Conservation (phyloP, 1,140 invertebrate genomes). For the Drosophila pallidifrons region DNA sequence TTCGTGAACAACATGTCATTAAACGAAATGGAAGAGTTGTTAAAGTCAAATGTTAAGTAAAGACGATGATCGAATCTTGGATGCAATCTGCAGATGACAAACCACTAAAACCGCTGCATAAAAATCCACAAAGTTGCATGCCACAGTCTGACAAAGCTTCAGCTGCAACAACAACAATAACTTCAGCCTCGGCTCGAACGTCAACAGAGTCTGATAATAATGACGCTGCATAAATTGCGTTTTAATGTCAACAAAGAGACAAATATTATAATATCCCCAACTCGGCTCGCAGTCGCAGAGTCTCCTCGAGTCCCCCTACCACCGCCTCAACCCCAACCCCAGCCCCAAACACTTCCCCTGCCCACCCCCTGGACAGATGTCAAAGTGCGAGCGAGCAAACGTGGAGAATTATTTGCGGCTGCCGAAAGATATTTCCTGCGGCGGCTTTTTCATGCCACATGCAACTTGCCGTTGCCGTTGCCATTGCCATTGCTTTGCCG, state of each 20-base stretch:
- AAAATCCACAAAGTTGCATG: conserved; percentile 61
- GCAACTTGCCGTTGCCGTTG: conserved; percentile 52
- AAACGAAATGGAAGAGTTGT: conserved; percentile 37
- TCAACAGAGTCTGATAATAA: conserved; percentile 71
- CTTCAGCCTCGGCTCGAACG: conserved; percentile 31
- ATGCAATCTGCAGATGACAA: conserved; percentile 51
- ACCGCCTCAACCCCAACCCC: too few relatives aligned
- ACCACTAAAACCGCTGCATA: conserved; percentile 60
- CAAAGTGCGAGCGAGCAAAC: conserved; percentile 78
- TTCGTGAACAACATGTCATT: conserved; percentile 22
- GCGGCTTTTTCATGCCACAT: conserved; percentile 77
- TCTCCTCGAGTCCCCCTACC: not conserved
- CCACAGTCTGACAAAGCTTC: conserved; percentile 27
- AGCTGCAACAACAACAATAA: conserved; percentile 23
- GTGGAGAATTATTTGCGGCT: conserved; percentile 80
- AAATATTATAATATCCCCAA: conserved; percentile 76
- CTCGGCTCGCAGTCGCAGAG: conserved; percentile 21
- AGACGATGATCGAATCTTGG: conserved; percentile 40
- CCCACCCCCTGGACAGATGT: conserved; percentile 59
- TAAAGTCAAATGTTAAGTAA: conserved; percentile 42
- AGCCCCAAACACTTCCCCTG: not conserved
- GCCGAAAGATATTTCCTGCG: conserved; percentile 81
- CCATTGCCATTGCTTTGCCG: conserved; percentile 9
- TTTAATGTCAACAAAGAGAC: conserved; percentile 83
- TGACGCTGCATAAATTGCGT: conserved; percentile 82